Evolutionary conservation across 1,140 invertebrate species (phyloP), one percentile per base, ranked within the genome.

Genomic region (Drosophila obscura): DNA sequence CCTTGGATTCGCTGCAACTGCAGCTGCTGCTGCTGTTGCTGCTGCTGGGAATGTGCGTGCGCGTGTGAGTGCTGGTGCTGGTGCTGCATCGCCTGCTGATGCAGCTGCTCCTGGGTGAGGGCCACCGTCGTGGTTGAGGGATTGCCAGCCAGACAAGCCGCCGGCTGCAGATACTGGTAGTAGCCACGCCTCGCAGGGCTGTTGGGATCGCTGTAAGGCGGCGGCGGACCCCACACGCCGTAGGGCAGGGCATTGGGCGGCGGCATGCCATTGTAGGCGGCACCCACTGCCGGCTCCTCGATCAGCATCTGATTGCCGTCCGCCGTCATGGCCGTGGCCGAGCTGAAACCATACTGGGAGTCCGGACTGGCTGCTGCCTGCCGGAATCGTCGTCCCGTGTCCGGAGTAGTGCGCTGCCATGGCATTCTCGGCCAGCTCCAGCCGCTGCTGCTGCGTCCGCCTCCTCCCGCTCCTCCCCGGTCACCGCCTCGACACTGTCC

Each of bases 141-240:
- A 45, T 73, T 71, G 0, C 60, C 68, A 39, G 62, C 46, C 31
- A 77, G 71, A 22, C 80, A 80, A 0, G 69, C 73, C 19, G 77
- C 72, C 7, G 88, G 88, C 69, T 92, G 90, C n/a, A 92, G 72
- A 68, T 92, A 92, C 46, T 91, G 91, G 68, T 92, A 92, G 64
- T 92, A 91, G 3, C 87, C 90, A 5, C 91, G 89, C 62, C 94
- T 92, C 0, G 94, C 94, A 2, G 94, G 94, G 81, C 94, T 95
- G 64, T 95, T 95, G 4, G 95, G 95, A 77, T 95, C 95, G 52
- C 95, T 95, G 80, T 96, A 96, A 0, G 95, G 95, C 2, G 95
- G 95, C 9, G 95, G 95, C 13, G 95, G 95, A 15, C 95, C 95
- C 95, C 95, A 96, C 13, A 95, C 89, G 61, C 90, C 90, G 44